Evolutionary conservation across 2,888 invertebrate species (phyloP).

Genomic region (Tromatobia lineatoria): DNA sequence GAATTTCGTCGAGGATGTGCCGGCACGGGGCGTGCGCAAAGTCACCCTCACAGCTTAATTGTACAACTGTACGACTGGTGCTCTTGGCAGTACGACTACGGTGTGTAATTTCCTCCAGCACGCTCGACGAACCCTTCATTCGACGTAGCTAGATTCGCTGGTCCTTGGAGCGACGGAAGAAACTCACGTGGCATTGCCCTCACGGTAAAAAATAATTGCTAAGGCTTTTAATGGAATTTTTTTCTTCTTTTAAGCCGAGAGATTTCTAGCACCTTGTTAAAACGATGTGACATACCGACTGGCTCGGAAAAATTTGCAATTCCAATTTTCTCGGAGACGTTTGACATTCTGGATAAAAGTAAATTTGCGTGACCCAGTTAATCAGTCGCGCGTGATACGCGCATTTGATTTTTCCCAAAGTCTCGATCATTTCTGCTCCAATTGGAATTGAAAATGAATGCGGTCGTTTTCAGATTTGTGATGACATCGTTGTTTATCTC

Average conservation of each 20-base stretch:
- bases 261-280: neutral
- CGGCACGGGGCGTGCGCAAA: constrained; percentile 34
- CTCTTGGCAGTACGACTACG: constrained; percentile 47
- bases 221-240: constrained; percentile 1
- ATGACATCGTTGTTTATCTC: neutral
- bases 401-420: neutral
- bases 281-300: constrained; percentile 6
- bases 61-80: constrained; percentile 55
- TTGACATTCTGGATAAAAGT: neutral
- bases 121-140: constrained; percentile 48
- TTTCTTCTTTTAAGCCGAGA: neutral
- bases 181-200: constrained; percentile 32
- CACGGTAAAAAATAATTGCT: constrained; percentile 13
- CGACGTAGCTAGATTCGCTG: constrained; percentile 36
- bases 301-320: neutral
- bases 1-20: constrained; percentile 60
- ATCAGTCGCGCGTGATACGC: neutral
- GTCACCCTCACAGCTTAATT: constrained; percentile 51
- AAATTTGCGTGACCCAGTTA: neutral
- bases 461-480: neutral
- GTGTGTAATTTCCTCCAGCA: constrained; percentile 56
- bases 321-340: constrained; percentile 2
- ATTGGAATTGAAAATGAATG: neutral
- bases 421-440: neutral
- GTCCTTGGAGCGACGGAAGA: constrained; percentile 34